Evolutionary conservation across 2,888 invertebrate species (phyloP), one percentile per base, ranked within the genome.

Genomic region (Prosopocoilus inquinatus): DNA sequence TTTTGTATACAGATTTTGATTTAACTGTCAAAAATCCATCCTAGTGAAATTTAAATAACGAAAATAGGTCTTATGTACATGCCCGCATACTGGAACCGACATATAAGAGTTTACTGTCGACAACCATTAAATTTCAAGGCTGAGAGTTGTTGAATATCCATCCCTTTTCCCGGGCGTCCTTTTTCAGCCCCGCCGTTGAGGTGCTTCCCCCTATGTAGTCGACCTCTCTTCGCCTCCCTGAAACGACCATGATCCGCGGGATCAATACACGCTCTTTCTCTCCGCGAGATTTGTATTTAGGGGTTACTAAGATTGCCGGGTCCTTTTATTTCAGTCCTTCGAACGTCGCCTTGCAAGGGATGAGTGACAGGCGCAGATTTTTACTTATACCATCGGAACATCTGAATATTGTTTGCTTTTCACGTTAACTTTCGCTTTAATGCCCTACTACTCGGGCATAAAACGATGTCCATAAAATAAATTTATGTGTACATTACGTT

Each of bases 241-340:
- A 35, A 53, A 53, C 59, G 55, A 47, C 59, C 59, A 53, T 64
- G 64, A 67, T 66, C 63, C 55, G 57, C 38, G 58, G 62, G 67
- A 68, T 68, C 68, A 68, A 68, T 68, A 68, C 66, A 60, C 52
- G 57, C 57, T 58, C 57, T 60, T 58, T 64, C 57, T 66, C 62
- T 60, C 47, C 53, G 35, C 56, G 60, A 60, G 59, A 53, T 62
- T 47, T 45, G 46, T 53, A 35, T 45, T 53, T 47, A 32, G 46
- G 46, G 55, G 52, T 50, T 46, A 33, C 36, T 38, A 55, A 55
- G 53, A 57, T 49, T 49, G 48, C 48, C 35, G 53, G 12, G 33
- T 16, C 13, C 33, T 41, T 35, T 47, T 28, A 36, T 51, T 57
- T 57, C 53, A 53, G 57, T 45, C 50, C 56, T 58, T 52, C 50